phyloP scores from a whole-genome alignment of 1,140 invertebrate genomes.

The Polypedilum pembai region DNA sequence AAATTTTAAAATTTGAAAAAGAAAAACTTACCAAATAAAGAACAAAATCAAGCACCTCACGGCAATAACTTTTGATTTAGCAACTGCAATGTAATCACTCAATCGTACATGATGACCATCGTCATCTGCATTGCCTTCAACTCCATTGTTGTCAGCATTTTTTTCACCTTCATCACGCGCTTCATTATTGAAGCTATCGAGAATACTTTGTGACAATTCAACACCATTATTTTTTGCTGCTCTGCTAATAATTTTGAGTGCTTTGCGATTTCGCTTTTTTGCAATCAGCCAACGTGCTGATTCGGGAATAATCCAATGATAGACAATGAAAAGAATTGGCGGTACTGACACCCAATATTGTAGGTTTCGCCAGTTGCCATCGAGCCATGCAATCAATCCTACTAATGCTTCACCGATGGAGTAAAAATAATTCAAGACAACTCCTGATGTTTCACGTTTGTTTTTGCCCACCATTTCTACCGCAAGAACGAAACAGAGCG shows the following conservation, averaged over 20 bases:
- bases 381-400: slow-evolving; percentile 50
- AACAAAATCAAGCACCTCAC: slow-evolving; percentile 45
- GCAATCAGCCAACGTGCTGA: slow-evolving; percentile 56
- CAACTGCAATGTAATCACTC: slow-evolving; percentile 22
- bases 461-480: slow-evolving; percentile 58
- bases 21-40: slow-evolving; percentile 44
- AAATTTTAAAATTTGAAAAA: neutral
- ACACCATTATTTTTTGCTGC: slow-evolving; percentile 50
- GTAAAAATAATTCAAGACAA: slow-evolving; percentile 58
- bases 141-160: slow-evolving; percentile 29
- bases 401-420: slow-evolving; percentile 55
- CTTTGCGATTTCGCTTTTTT: slow-evolving; percentile 46
- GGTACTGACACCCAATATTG: slow-evolving; percentile 51
- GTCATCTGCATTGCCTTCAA: slow-evolving; percentile 1
- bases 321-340: slow-evolving; percentile 48
- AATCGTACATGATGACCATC: neutral
- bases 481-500: slow-evolving; percentile 55
- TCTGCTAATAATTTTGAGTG: slow-evolving; percentile 47
- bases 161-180: slow-evolving; percentile 26
- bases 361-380: slow-evolving; percentile 53
- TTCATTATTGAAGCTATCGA: slow-evolving; percentile 37
- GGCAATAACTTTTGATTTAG: slow-evolving; percentile 45
- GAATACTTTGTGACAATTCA: slow-evolving; percentile 44
- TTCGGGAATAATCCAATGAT: slow-evolving; percentile 56
- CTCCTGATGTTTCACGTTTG: slow-evolving; percentile 55